These are phyloP conservation scores for Drosophila subsilvestris DNA, from an alignment of 2,888 invertebrate genomes.

Conservation along the genomic window DNA sequence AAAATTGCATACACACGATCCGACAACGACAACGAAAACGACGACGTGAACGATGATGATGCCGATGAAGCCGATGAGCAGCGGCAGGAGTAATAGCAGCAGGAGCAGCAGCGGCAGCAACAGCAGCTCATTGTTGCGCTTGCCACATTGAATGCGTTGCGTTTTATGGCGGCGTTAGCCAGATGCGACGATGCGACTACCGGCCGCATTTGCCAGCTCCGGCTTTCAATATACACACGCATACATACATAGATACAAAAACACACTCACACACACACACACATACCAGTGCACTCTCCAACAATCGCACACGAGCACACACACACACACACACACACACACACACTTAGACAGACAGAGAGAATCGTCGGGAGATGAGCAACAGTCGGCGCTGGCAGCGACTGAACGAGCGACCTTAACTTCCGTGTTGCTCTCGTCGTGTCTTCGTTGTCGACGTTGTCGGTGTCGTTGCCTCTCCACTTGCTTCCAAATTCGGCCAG, in stretches of 20 bases:
- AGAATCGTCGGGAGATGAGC: slow-evolving; percentile 66
- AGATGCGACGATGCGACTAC: slow-evolving; percentile 79
- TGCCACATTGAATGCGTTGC: slow-evolving; percentile 81
- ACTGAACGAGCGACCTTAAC: slow-evolving; percentile 43
- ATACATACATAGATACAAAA: slow-evolving; percentile 15
- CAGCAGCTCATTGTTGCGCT: slow-evolving; percentile 78
- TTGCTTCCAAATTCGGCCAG: slow-evolving; percentile 37
- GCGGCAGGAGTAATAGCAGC: slow-evolving; percentile 14
- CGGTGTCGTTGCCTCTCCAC: slow-evolving; percentile 52
- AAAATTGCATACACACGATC: slow-evolving; percentile 77
- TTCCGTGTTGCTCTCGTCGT: slow-evolving; percentile 64
- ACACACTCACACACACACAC: slow-evolving; percentile 37
- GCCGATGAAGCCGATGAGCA: slow-evolving; percentile 14
- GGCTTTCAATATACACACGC: slow-evolving; percentile 52
- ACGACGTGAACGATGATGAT: slow-evolving; percentile 33
- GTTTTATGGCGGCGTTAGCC: slow-evolving; percentile 78
- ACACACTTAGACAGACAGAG: slow-evolving; percentile 24
- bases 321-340: slow-evolving; percentile 18
- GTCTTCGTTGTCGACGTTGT: not conserved
- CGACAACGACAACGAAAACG: slow-evolving; percentile 37
- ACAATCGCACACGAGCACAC: slow-evolving; percentile 8
- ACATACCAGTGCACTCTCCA: slow-evolving; percentile 4
- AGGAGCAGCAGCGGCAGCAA: slow-evolving; percentile 46
- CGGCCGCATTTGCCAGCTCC: slow-evolving; percentile 74
- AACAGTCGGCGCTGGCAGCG: slow-evolving; percentile 64